These are phyloP conservation scores for Coregonus sp. DNA, from an alignment of 2,797 vertebrate species.

Conservation along the genomic window DNA sequence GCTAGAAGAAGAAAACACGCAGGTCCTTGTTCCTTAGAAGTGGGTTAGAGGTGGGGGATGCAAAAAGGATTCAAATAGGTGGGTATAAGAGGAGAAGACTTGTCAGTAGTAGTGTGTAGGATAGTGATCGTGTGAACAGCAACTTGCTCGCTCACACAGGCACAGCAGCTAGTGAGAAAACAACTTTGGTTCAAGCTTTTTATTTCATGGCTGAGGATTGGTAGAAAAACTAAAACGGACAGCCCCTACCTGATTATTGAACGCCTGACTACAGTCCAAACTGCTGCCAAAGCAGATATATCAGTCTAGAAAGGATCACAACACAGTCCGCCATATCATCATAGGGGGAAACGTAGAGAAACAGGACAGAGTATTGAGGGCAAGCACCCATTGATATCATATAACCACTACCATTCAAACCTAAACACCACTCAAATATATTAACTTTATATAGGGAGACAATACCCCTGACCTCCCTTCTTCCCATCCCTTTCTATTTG, in stretches of 20 bases:
- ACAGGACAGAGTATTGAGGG: slow-evolving; percentile 29
- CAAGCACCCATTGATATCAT: slow-evolving; percentile 40
- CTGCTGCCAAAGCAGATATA: slow-evolving; percentile 64
- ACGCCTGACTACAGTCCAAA: slow-evolving; percentile 80
- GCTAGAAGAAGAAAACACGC: slow-evolving; percentile 61
- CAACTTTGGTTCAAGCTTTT: slow-evolving; percentile 99
- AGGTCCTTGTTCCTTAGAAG: slow-evolving; percentile 56
- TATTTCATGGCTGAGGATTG: slow-evolving; percentile 87
- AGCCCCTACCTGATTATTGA: slow-evolving; percentile 65
- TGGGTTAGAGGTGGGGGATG: slow-evolving; percentile 54
- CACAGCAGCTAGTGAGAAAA: slow-evolving; percentile 98
- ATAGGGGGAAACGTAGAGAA: slow-evolving; percentile 34
- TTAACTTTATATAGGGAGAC: slow-evolving; percentile 46
- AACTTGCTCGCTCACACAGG: slow-evolving; percentile 83
- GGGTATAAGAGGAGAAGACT: slow-evolving; percentile 74
- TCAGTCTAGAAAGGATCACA: slow-evolving; percentile 53
- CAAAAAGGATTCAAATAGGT: slow-evolving; percentile 14
- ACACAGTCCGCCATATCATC: slow-evolving; percentile 52
- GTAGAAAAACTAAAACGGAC: slow-evolving; percentile 61
- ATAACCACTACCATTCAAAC: slow-evolving; percentile 27
- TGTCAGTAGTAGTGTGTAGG: slow-evolving; percentile 85
- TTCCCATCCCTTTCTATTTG: slow-evolving; percentile 59
- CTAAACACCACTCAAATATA: slow-evolving; percentile 48
- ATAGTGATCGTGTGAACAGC: slow-evolving; percentile 86
- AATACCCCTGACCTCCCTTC: slow-evolving; percentile 40